phyloP scores from a whole-genome alignment of 1,140 invertebrate genomes.

The Dendrolimus kikuchii region DNA sequence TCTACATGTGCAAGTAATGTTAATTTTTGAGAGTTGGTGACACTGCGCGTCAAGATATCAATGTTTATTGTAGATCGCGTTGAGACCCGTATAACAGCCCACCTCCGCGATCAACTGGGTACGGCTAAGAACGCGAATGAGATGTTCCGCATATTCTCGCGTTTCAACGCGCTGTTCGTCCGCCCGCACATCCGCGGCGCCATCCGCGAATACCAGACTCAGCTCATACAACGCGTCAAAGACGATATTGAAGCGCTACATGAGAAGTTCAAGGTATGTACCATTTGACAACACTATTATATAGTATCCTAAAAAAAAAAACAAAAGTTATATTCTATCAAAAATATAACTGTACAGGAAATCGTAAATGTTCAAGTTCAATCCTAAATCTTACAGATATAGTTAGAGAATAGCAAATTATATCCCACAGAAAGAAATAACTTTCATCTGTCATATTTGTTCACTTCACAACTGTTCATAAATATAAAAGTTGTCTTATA shows the following conservation, averaged over 20 bases:
- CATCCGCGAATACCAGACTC: constrained; percentile 99
- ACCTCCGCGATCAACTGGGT: constrained; percentile 96
- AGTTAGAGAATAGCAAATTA: too few species aligned
- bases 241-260: constrained; percentile 98
- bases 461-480: too few species aligned
- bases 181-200: constrained; percentile 98
- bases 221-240: constrained; percentile 98
- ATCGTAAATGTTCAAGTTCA: too few species aligned
- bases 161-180: constrained; percentile 99
- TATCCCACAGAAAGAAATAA: background rate
- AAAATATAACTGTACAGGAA: too few species aligned
- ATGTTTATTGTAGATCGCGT: constrained; percentile 80
- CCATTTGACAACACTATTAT: background rate
- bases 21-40: background rate
- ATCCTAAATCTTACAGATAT: too few species aligned
- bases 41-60: too few species aligned
- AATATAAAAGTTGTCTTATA: too few species aligned
- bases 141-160: constrained; percentile 99
- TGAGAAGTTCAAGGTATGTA: constrained; percentile 95
- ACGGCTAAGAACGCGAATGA: constrained; percentile 99
- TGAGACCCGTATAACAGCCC: constrained; percentile 97
- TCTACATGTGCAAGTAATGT: background rate
- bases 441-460: too few species aligned
- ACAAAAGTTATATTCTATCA: too few species aligned
- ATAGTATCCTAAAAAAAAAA: too few species aligned